phyloP scores from a whole-genome alignment of 1,140 invertebrate species.

The Apis mellifera region Amel_HAv3.1 CM009936.2:15082501-15083000 shows the following conservation, averaged over 20 bases:
- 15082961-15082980: not conserved
- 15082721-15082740: no score
- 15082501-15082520: conserved; percentile 26
- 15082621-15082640: no score
- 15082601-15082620: no score
- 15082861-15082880: conserved; percentile 56
- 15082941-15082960: not conserved
- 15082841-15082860: conserved; percentile 45
- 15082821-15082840: conserved; percentile 26
- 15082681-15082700: no score
- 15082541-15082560: not conserved
- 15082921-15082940: conserved; percentile 29
- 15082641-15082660: no score
- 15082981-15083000: conserved; percentile 8
- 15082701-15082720: no score
- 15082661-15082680: no score
- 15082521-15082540: not conserved
- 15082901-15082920: conserved; percentile 24
- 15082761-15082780: not conserved
- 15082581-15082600: no score
- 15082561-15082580: not conserved
- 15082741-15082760: no score
- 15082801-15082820: conserved; percentile 11
- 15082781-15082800: not conserved
- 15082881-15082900: conserved; percentile 62